These are phyloP conservation scores for Tiliqua scincoides DNA, from an alignment of 2,113 vertebrate genomes.

Conservation along the genomic window DNA sequence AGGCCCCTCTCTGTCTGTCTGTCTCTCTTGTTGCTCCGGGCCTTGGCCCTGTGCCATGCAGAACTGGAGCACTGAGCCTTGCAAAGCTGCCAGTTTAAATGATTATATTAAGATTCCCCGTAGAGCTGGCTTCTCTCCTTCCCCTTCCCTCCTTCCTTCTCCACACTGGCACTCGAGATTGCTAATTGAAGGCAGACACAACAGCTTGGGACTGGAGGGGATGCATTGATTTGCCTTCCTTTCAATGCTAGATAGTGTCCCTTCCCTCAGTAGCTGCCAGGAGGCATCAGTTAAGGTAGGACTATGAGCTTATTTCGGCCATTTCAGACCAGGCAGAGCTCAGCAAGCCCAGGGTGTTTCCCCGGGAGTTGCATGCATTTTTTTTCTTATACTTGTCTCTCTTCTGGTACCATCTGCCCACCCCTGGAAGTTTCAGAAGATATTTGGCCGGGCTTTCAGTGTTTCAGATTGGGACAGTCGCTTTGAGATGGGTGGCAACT, in stretches of 20 bases:
- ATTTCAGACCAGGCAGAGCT: fast-evolving
- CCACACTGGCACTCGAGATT: conserved; percentile 6
- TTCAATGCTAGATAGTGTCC: too few relatives aligned
- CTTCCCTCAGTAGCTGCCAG: background rate
- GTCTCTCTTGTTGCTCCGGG: background rate
- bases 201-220: background rate
- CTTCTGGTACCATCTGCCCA: fast-evolving
- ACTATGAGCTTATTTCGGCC: background rate
- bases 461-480: conserved; percentile 42
- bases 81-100: conserved; percentile 59
- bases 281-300: background rate
- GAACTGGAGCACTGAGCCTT: conserved; percentile 15
- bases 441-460: conserved; percentile 17
- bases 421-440: background rate
- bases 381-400: background rate
- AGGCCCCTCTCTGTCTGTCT: background rate
- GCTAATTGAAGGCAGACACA: conserved; percentile 17
- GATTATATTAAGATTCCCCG: conserved; percentile 32
- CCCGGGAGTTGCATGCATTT: fast-evolving
- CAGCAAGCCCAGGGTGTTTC: background rate
- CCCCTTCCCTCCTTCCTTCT: background rate
- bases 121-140: conserved; percentile 39
- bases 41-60: background rate
- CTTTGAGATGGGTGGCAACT: fast-evolving
- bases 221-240: background rate